These are phyloP conservation scores for Anodontia alba DNA, from an alignment of 2,888 invertebrate genomes.

Conservation along the genomic window DNA sequence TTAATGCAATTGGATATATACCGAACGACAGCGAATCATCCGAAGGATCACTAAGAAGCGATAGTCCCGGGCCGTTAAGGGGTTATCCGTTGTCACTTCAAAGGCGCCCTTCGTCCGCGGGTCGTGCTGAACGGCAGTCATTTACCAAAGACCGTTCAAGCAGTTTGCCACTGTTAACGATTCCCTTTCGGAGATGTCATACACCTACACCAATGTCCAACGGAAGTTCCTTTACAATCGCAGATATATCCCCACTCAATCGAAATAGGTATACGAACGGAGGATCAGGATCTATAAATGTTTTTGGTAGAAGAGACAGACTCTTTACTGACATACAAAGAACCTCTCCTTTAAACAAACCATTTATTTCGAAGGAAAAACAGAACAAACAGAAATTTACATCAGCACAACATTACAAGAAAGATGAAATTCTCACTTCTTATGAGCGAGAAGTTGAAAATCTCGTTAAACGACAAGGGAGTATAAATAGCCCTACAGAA, in stretches of 20 bases:
- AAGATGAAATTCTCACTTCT: neutral
- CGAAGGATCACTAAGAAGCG: neutral
- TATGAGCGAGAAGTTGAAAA: neutral
- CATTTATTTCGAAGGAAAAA: neutral
- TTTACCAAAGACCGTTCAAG: neutral
- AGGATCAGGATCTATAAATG: neutral
- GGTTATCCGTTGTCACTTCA: neutral
- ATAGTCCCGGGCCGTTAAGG: neutral
- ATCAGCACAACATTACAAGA: neutral
- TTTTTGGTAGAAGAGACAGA: neutral
- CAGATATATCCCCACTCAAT: neutral
- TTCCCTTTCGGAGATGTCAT: neutral
- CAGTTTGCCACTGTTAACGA: neutral
- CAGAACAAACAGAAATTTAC: neutral
- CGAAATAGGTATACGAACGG: neutral
- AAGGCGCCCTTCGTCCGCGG: neutral
- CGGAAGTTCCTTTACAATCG: neutral
- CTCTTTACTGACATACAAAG: neutral
- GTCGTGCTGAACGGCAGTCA: neutral
- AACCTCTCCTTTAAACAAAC: neutral
- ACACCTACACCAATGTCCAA: neutral
- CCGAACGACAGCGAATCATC: slow-evolving; percentile 10
- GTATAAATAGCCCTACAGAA: neutral
- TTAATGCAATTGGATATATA: neutral
- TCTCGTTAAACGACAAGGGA: neutral